Evolutionary conservation across 2,888 invertebrate genomes (phyloP), one percentile per base, ranked within the genome.

Genomic region (Brachyopa scutellaris): DNA sequence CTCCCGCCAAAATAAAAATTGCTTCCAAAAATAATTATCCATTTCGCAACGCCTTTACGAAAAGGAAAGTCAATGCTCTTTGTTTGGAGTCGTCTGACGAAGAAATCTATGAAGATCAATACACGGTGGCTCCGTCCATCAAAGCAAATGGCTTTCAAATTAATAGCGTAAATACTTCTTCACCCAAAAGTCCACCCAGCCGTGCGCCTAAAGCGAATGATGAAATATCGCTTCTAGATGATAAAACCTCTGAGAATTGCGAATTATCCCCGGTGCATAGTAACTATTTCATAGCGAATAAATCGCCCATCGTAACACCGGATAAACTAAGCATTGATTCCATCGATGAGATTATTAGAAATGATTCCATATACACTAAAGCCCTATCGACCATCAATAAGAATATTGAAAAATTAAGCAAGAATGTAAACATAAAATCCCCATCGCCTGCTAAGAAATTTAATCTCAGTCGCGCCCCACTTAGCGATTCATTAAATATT

Each of bases 321-420:
- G 57, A 80, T 1, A 86, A 87, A 77, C 74, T 87, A 21, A 86
- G 85, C 78, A 87, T 88, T 23, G 85, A 86, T 62, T 86, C 86
- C 45, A 86, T 89, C 7, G 88, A 89, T 67, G 85, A 87, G 15
- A 42, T 85, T 2, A 80, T 88, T 1, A 74, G 85, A 26, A 84
- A 85, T 45, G 87, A 88, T 86, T 73, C 83, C 4, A 78, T 80
- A 1, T 89, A 89, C 74, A 85, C 88, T 55, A 85, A 85, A 1
- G 88, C 89, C 0, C 59, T 88, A 33, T 85, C 86, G 1, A 87
- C 86, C 26, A 85, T 89, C 2, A 87, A 88, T 62, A 86, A 86
- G 17, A 88, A 87, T 55, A 87, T 89, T 9, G 86, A 85, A 19
- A 89, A 87, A 69, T 49, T 87, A 6, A 59, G 36, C 9, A 64